A percentile compares a stretch with the other conserved stretches of the same genome.
phyloP scores from a whole-genome alignment of 2,113 vertebrate species.

The Ophiodon elongatus region DNA sequence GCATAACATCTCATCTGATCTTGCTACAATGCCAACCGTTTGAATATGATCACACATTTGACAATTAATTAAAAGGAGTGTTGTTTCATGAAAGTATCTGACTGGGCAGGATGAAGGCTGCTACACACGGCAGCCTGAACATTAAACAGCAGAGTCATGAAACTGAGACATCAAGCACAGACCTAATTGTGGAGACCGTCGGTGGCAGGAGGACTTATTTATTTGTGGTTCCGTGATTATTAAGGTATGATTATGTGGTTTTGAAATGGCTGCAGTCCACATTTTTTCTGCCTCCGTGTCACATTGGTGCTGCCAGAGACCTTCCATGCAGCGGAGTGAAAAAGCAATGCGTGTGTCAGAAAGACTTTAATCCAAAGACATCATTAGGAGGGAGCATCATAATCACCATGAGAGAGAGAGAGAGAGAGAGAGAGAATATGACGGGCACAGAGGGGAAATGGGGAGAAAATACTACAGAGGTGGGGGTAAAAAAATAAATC shows the following conservation, averaged over 20 bases:
- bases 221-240: background rate
- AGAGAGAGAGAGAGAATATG: background rate
- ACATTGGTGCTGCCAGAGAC: background rate
- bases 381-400: constrained; percentile 27
- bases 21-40: too few species aligned
- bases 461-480: background rate
- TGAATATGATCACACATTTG: background rate
- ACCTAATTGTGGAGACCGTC: background rate
- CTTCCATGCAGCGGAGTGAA: background rate
- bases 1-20: too few species aligned
- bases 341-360: background rate
- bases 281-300: background rate
- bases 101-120: background rate
- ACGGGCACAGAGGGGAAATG: background rate
- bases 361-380: constrained; percentile 22
- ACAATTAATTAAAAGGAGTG: background rate
- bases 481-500: background rate
- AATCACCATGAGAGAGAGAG: background rate
- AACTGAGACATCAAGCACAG: background rate
- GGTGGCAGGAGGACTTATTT: background rate
- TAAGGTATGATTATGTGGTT: background rate
- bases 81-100: background rate
- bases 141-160: background rate
- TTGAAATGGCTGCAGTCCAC: background rate
- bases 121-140: background rate